Evolutionary conservation across 2,113 vertebrate genomes (phyloP), one percentile per base, ranked within the genome.

Genomic region (Spermophilus dauricus): DNA sequence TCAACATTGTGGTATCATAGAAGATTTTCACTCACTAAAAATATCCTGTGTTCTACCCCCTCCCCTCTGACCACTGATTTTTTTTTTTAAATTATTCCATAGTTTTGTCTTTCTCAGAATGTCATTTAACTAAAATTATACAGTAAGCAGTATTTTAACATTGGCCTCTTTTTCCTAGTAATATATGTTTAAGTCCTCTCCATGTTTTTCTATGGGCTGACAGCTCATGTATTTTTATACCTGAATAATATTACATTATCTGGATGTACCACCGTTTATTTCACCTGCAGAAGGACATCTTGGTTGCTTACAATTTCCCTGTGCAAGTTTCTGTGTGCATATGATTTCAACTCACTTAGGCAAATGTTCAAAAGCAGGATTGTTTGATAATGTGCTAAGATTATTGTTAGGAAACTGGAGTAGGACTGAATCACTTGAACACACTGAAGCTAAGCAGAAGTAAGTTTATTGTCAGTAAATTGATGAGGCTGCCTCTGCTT

Each of bases 231-330:
- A 51, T 9, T 67, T 32, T 39, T 77, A 76, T 13, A 20, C 13
- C 18, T 34, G 2, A 17, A 93, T 77, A 86, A 24, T 39, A 42
- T 77, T 14, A 18, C 16, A 53, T 76, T 67, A 34, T 11, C 56
- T 65, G 39, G 2, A 63, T 48, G 9, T 89, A 34, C 0, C 4
- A 37, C 4, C 13, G 4, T 86, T 69, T 86, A 56, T 26, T 37
- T 67, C n/a, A 26, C 1, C 12, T 18, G 28, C n/a, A 45, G 2
- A 69, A 86, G 12, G 5, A 56, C 13, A 26, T 28, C n/a, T 78
- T n/a, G 0, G 2, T 42, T 67, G 0, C 28, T 69, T 86, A 8
- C 0, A 69, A 9, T 34, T 67, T 53, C 8, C 1, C 26, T 14
- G 12, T 45, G 14, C 7, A 58, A 12, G 26, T 22, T 32, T 92